Conservation (phyloP, 2,113 vertebrate species). For the Dascyllus trimaculatus region DNA sequence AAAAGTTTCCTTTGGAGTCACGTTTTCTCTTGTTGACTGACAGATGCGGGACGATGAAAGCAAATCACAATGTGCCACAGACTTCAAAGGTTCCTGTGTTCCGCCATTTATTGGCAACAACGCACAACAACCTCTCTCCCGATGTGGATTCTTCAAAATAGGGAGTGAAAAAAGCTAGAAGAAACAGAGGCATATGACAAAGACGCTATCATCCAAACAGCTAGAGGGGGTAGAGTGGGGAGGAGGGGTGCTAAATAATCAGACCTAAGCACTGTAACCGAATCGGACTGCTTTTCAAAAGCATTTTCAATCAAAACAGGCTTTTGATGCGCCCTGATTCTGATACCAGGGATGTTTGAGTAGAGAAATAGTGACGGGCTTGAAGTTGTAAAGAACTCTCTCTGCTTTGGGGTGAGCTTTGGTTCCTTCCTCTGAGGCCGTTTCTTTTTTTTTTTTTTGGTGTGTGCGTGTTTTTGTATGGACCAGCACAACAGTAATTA, state of each 20-base stretch:
- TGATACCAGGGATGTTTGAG: constrained; percentile 62
- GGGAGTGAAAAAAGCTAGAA: constrained; percentile 24
- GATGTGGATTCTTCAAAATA: constrained; percentile 62
- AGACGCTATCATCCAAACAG: constrained; percentile 67
- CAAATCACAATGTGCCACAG: constrained; percentile 62
- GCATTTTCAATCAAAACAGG: constrained; percentile 67
- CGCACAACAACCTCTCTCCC: constrained; percentile 58
- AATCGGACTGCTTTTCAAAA: constrained; percentile 69
- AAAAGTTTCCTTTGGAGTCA: constrained; percentile 74
- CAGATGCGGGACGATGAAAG: constrained; percentile 76
- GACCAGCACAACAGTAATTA: constrained; percentile 60
- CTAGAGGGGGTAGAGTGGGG: constrained; percentile 54
- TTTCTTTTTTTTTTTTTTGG: constrained; percentile 2
- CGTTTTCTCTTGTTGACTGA: constrained; percentile 72
- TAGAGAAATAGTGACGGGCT: constrained; percentile 45
- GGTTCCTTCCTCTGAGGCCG: constrained; percentile 23
- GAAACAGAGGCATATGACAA: constrained; percentile 64
- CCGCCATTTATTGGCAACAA: constrained; percentile 72
- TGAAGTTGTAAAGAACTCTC: constrained; percentile 48
- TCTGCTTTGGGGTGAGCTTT: constrained; percentile 40
- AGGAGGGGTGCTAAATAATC: constrained; percentile 71
- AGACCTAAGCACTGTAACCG: constrained; percentile 65
- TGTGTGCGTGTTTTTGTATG: constrained; percentile 25
- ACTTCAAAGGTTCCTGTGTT: constrained; percentile 75
- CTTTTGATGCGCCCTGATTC: constrained; percentile 58